Percentiles rank a stretch among this genome's conserved stretches.
Evolutionary conservation across 2,797 vertebrate species (phyloP).

Genomic region (Tinamus major): DNA sequence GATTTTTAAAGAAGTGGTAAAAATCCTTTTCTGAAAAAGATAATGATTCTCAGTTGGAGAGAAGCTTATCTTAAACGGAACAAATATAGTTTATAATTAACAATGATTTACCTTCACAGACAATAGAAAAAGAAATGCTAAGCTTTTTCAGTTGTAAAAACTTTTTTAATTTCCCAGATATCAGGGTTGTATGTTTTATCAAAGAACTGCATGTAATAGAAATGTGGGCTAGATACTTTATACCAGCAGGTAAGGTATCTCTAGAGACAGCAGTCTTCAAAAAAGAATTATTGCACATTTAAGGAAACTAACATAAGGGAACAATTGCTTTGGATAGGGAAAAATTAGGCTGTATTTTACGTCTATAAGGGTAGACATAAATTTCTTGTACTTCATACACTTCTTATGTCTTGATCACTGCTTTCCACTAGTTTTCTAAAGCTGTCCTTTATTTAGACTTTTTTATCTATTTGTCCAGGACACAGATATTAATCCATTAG

Average conservation of each 20-base stretch:
- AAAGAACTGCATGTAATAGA: background rate
- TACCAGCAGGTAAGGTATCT: background rate
- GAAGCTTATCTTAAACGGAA: background rate
- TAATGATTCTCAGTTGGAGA: background rate
- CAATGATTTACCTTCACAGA: background rate
- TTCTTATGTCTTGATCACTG: background rate
- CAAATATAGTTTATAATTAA: background rate
- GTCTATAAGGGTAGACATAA: background rate
- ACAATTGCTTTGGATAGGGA: background rate
- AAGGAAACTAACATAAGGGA: background rate
- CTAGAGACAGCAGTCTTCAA: background rate
- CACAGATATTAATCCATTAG: background rate
- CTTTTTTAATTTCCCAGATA: background rate
- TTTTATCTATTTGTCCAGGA: background rate
- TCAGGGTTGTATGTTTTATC: background rate
- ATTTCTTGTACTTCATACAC: background rate
- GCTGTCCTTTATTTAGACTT: background rate
- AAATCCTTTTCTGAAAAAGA: background rate
- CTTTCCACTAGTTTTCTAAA: background rate
- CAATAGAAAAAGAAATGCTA: background rate
- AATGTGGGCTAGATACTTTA: background rate
- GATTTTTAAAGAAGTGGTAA: background rate
- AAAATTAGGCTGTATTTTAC: background rate
- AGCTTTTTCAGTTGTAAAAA: background rate
- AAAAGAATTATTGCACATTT: background rate